These are phyloP conservation scores for Palythoa grandiflora DNA, from an alignment of 92 coral and sea anemone species.

Conservation along the genomic window DNA sequence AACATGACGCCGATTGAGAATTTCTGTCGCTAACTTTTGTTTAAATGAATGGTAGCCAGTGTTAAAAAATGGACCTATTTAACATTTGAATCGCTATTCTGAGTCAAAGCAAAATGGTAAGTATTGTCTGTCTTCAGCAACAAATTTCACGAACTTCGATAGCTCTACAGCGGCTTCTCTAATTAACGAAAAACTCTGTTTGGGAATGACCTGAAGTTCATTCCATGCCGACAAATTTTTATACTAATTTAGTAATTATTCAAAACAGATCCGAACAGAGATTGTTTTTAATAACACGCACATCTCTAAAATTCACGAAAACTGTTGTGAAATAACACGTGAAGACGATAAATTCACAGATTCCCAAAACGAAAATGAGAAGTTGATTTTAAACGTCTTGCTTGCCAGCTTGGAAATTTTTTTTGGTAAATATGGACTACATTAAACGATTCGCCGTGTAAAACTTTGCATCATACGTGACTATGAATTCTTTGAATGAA, in stretches of 20 bases:
- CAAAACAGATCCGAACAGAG: neutral
- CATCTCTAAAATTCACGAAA: neutral
- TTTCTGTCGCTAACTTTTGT: neutral
- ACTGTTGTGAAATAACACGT: too few species aligned
- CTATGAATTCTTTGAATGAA: neutral
- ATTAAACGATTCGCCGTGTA: neutral
- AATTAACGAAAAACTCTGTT: neutral
- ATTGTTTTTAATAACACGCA: neutral
- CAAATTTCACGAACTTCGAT: neutral
- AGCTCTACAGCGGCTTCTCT: neutral
- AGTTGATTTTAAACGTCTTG: too few species aligned
- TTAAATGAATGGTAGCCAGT: neutral
- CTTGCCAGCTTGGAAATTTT: neutral
- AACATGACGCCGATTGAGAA: neutral
- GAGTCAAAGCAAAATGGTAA: neutral
- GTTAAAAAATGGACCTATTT: neutral
- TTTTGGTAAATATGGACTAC: slow-evolving; percentile 13
- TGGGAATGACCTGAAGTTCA: neutral
- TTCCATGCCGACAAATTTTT: slow-evolving; percentile 7
- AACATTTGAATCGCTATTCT: neutral
- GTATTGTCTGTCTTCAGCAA: neutral
- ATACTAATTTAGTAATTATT: slow-evolving; percentile 1
- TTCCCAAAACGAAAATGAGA: too few species aligned
- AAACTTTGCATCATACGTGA: neutral
- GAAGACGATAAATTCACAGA: too few species aligned